Percentiles rank a stretch among this genome's conserved stretches.
phyloP scores from a whole-genome alignment of 2,888 invertebrate species.

The Crossocerus cetratus region DNA sequence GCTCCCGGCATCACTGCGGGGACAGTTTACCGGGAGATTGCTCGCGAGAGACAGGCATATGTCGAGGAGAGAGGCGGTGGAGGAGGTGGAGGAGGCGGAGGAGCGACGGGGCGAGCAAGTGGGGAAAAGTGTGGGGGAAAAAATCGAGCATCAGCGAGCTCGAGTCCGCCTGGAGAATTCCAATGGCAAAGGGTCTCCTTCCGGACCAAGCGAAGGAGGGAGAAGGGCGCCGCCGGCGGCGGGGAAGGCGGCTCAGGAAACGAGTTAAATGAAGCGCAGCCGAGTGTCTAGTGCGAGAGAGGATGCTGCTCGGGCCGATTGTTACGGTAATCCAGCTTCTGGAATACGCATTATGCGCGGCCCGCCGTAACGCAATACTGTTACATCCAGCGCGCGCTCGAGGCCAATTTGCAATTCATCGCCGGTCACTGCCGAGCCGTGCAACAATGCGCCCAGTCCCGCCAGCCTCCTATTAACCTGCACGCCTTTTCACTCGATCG shows the following conservation, averaged over 20 bases:
- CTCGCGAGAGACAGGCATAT: not conserved
- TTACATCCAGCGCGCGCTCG: slow-evolving; percentile 26
- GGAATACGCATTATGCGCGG: slow-evolving; percentile 48
- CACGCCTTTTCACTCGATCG: slow-evolving; percentile 35
- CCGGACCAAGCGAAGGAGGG: no score
- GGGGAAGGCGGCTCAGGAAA: slow-evolving; percentile 17
- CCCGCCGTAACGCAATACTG: slow-evolving; percentile 50
- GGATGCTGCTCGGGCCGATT: slow-evolving; percentile 41
- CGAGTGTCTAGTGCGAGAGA: slow-evolving; percentile 26
- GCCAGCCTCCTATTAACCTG: not conserved
- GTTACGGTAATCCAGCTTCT: slow-evolving; percentile 57
- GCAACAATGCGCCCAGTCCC: slow-evolving; percentile 35
- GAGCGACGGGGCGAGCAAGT: no score
- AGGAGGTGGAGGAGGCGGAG: not conserved
- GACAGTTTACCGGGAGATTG: no score
- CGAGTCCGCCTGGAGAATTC: slow-evolving; percentile 14
- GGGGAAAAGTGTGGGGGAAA: not conserved
- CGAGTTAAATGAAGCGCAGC: slow-evolving; percentile 48
- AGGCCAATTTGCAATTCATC: slow-evolving; percentile 54
- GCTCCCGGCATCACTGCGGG: slow-evolving; percentile 12
- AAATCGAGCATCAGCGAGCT: not conserved
- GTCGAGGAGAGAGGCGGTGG: not conserved
- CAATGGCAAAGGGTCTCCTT: slow-evolving; percentile 6
- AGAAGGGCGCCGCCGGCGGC: no score
- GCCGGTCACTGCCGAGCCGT: slow-evolving; percentile 14